Base-by-base conservation (phyloP, 2,888 invertebrate species). In the Trachelus troglodyta region DNA sequence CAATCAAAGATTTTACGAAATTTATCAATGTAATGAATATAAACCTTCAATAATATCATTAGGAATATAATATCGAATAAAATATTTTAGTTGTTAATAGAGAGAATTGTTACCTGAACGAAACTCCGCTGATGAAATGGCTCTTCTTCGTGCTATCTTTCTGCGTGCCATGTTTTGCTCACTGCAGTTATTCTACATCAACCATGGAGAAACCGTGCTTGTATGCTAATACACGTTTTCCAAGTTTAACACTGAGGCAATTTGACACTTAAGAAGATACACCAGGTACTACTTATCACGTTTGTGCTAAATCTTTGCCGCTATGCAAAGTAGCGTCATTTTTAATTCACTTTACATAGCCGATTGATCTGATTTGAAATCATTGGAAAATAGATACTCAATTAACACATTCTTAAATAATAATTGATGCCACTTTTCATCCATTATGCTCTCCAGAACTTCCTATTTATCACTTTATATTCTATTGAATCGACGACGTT, bases 61-160 rank as follows among this genome's bases (percentile, higher is more conserved):
- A 15, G 6, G 9, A 56, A 56, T 23, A 56, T 23, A 56, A 23
- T 56, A 23, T 15, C 6, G 9, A 56, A 15, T 56, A 56, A 15
- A 56, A 56, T 56, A 56, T 56, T 23, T 4, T 56, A 23, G 9
- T 6, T 6, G 40, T 23, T 23, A 56, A 56, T 23, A 0, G 9
- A 56, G 1, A 56, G 23, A 56, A 23, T 56, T 35, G 75, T 78
- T 82, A 89, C 89, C 88, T 81, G 85, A 77, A 69, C 79, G 82
- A 68, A 80, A 75, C 74, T 87, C 87, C 34, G 80, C 81, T 9
- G 84, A 83, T 30, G 85, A 79, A n/a, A 88, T 81, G 33, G 84
- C 87, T 75, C 87, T 83, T 79, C 86, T 85, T 75, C 82, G 83
- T n/a, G 87, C 83, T 76, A 81, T 78, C 79, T 83, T 85, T 74